Conservation (phyloP, 2,797 vertebrate species). For the Bradypodion pumilum region DNA sequence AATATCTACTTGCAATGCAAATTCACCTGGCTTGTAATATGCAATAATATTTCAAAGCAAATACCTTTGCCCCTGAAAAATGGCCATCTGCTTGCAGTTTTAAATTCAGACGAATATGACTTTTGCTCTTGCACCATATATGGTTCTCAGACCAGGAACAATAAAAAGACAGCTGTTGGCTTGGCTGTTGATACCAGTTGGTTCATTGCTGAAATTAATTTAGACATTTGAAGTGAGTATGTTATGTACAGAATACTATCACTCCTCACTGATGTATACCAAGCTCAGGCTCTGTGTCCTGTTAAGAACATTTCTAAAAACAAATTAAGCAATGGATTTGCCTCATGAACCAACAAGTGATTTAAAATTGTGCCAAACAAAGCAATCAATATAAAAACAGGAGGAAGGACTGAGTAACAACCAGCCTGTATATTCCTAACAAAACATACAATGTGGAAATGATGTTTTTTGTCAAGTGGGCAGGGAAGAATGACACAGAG, state of each 20-base stretch:
- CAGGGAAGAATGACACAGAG: neutral
- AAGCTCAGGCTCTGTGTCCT: neutral
- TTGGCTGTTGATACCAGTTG: neutral
- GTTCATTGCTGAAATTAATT: neutral
- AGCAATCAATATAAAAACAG: neutral
- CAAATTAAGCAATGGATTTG: neutral
- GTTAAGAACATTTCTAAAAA: neutral
- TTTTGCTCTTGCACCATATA: neutral
- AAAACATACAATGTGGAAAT: neutral
- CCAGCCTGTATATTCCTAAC: neutral
- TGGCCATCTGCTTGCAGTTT: neutral
- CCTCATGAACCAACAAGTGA: neutral
- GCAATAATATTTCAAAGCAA: neutral
- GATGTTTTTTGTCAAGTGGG: neutral
- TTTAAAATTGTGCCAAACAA: neutral
- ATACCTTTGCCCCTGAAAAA: neutral
- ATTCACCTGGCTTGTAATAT: neutral
- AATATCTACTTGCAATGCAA: neutral
- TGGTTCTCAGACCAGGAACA: neutral
- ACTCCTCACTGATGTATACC: neutral
- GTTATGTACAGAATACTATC: neutral
- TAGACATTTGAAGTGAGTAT: neutral
- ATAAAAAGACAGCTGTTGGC: constrained; percentile 1
- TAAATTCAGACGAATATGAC: neutral
- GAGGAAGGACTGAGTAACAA: neutral